Conservation (phyloP, 2,888 invertebrate species). For the Cosmopolites sordidus region DNA sequence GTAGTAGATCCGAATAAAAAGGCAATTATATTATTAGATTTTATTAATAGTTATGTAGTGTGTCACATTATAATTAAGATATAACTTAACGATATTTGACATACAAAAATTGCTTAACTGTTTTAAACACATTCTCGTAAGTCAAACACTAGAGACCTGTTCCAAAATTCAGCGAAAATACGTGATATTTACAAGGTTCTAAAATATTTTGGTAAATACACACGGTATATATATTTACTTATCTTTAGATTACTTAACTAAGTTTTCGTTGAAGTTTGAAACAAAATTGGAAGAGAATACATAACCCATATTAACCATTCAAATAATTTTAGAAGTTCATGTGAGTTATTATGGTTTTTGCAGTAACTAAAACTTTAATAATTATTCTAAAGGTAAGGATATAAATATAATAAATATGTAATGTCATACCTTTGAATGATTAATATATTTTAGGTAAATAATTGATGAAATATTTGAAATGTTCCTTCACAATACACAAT, state of each 20-base stretch:
- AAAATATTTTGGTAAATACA: neutral
- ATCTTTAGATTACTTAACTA: too few relatives aligned
- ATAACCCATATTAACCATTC: too few relatives aligned
- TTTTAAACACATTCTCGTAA: conserved; percentile 5
- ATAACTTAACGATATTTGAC: conserved; percentile 18
- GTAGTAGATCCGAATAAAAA: too few relatives aligned
- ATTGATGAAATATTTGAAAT: neutral
- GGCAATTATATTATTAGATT: conserved; percentile 1
- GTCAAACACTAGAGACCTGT: conserved; percentile 23
- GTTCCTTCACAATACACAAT: neutral
- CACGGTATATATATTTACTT: too few relatives aligned
- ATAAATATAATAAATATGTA: too few relatives aligned
- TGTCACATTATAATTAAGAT: conserved; percentile 21
- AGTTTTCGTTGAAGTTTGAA: conserved; percentile 47
- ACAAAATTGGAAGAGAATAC: conserved; percentile 27
- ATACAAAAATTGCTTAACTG: conserved; percentile 10
- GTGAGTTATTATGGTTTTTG: too few relatives aligned
- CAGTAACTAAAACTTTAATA: too few relatives aligned
- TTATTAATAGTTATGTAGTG: conserved; percentile 20
- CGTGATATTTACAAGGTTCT: conserved; percentile 32
- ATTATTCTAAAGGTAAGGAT: too few relatives aligned
- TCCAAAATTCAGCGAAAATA: conserved; percentile 46
- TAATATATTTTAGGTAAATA: neutral
- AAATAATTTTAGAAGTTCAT: too few relatives aligned
- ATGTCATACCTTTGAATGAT: neutral